Evolutionary conservation across 2,797 vertebrate species (phyloP).

Genomic region (Basileuterus tristriatus): DNA sequence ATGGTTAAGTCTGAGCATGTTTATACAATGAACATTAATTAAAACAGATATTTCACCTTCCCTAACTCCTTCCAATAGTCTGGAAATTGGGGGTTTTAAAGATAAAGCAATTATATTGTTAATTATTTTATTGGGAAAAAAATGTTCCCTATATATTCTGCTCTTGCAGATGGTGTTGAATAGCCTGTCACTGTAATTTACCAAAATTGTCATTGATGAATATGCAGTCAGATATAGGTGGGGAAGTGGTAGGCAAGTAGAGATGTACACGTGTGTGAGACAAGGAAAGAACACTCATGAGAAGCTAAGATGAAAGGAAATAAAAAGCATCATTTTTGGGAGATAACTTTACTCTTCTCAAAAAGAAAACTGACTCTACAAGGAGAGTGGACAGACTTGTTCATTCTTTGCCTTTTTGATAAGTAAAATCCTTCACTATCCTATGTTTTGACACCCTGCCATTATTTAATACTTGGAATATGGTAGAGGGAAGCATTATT

Average conservation of each 20-base stretch:
- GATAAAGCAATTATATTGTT: background rate
- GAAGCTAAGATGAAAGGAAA: background rate
- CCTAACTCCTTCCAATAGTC: background rate
- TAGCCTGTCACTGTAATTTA: background rate
- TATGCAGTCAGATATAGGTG: background rate
- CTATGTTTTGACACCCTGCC: background rate
- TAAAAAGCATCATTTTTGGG: background rate
- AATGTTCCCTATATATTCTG: fast-evolving
- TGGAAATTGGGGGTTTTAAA: background rate
- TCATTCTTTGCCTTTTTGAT: background rate
- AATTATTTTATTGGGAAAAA: background rate
- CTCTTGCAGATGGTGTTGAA: background rate
- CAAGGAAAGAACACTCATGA: background rate
- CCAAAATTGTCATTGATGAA: background rate
- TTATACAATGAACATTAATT: background rate
- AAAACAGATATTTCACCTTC: background rate
- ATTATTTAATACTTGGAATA: background rate
- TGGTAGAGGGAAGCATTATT: background rate
- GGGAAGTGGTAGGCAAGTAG: background rate
- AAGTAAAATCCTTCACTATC: background rate
- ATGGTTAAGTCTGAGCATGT: background rate
- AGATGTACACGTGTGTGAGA: background rate
- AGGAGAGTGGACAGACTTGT: background rate
- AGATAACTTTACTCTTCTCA: background rate
- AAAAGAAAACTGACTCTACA: background rate